Base-by-base conservation (phyloP, 2,113 vertebrate genomes). In the Prietella phreatophila region DNA sequence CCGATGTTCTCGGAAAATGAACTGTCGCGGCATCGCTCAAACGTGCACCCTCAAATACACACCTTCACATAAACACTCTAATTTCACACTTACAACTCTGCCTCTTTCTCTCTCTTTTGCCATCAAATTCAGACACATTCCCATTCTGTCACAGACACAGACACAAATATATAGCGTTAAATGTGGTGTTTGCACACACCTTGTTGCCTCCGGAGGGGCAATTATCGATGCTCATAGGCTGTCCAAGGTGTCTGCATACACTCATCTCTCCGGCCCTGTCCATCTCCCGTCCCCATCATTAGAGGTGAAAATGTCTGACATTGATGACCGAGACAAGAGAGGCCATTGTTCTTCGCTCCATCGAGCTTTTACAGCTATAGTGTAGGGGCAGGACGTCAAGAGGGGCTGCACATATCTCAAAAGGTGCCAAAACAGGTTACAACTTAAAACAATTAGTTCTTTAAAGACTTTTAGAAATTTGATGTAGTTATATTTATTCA, bases 1-100 rank as follows among this genome's bases (percentile, higher is more conserved):
- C 92, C 90, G 91, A 94, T 95, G 95, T 95, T 95, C 93, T 91
- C 88, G 81, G 93, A 94, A 95, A 95, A 96, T 95, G 94, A 95
- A 95, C 94, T 95, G 95, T 96, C 95, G 93, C 92, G 90, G 86
- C 84, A 92, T 93, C 92, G 90, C 91, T 94, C 92, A 91, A 89
- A 91, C 89, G 55, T 90, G 67, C 89, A 25, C 91, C 89, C 89
- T 10, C 71, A 60, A 84, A 61, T 22, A 56, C 81, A 86, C 85
- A 84, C 88, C 81, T 86, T 60, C 88, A 86, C 80, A 82, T 86
- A 89, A 86, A 86, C 71, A 89, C 88, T 78, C 71, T 89, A 61
- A 89, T 86, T 86, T 85, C 88, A 89, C 88, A 89, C 85, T 69
- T 86, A 86, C 84, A 89, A 39, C 65, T 79, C 63, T 58, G 67